Conservation (phyloP, 1,140 invertebrate genomes). For the Pachypeltis micranthus region DNA sequence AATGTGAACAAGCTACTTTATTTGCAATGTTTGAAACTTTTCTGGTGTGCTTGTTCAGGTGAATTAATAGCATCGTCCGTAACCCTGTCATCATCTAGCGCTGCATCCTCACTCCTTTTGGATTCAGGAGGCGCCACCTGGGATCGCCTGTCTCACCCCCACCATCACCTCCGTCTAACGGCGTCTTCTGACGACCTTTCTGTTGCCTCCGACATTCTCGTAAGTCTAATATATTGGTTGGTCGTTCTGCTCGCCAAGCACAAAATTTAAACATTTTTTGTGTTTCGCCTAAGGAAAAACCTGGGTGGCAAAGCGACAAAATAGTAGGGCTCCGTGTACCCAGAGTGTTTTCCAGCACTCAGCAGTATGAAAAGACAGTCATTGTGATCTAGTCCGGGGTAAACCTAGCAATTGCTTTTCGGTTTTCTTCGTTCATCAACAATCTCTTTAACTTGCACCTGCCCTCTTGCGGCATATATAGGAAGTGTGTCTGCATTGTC, state of each 20-base stretch:
- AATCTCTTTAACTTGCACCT: no score
- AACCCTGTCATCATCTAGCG: conserved; percentile 42
- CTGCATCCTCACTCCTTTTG: conserved; percentile 46
- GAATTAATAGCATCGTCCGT: conserved; percentile 32
- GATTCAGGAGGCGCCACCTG: conserved; percentile 18
- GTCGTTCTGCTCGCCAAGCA: not conserved
- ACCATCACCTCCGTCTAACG: conserved; percentile 70
- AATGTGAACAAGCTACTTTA: no score
- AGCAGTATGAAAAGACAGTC: not conserved
- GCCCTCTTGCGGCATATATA: no score
- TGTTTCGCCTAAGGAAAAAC: conserved; percentile 35
- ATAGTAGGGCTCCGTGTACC: no score
- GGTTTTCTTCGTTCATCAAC: no score
- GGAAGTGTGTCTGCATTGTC: no score
- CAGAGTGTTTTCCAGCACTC: not conserved
- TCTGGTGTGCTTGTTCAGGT: no score
- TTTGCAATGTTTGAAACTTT: conserved; percentile 29
- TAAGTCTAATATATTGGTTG: not conserved
- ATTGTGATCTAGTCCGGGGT: not conserved
- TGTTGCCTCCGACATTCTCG: conserved; percentile 33
- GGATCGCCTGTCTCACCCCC: conserved; percentile 11
- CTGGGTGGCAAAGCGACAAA: not conserved
- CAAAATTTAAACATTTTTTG: not conserved
- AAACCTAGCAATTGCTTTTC: no score
- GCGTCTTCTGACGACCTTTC: conserved; percentile 76